These are phyloP conservation scores for Drosophila monieri DNA, from an alignment of 2,888 invertebrate genomes.

Conservation along the genomic window DNA sequence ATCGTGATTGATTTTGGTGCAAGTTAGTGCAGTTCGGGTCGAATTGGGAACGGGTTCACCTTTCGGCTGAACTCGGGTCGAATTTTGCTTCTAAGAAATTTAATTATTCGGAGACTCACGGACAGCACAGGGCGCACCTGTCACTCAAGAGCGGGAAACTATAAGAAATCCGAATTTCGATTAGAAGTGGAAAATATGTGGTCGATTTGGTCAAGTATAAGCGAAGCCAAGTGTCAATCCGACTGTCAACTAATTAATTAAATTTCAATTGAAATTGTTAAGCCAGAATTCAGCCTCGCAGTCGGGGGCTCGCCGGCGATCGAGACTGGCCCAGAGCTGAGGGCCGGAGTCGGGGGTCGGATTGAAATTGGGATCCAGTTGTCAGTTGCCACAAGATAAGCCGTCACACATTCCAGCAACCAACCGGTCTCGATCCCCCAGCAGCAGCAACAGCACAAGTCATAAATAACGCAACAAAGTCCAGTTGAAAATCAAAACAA, in stretches of 20 bases:
- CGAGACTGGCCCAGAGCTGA: constrained; percentile 19
- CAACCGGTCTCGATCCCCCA: constrained; percentile 47
- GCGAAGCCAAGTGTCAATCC: constrained; percentile 77
- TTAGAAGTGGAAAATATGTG: constrained; percentile 5
- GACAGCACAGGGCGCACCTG: constrained; percentile 58
- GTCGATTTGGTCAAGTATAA: constrained; percentile 34
- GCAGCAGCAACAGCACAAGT: constrained; percentile 8
- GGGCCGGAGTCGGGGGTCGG: constrained; percentile 12
- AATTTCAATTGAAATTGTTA: constrained; percentile 83
- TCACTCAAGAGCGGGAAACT: constrained; percentile 48
- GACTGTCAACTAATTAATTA: constrained; percentile 83
- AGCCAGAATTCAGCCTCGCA: constrained; percentile 64
- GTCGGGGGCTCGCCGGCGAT: constrained; percentile 63
- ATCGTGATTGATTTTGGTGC: constrained; percentile 65
- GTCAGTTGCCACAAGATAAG: constrained; percentile 82
- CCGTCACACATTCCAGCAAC: constrained; percentile 79
- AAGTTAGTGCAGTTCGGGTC: constrained; percentile 38
- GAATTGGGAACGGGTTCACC: constrained; percentile 1
- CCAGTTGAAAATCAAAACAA: constrained; percentile 78
- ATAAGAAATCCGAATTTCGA: constrained; percentile 15
- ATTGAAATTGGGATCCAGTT: constrained; percentile 66
- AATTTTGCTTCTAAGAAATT: constrained; percentile 60
- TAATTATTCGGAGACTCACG: constrained; percentile 14
- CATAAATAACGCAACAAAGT: constrained; percentile 68
- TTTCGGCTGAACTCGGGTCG: not conserved